Conservation (phyloP, 30 jellyfish, hydroid and myxozoan genomes). For the Aurelia coerulea region DNA sequence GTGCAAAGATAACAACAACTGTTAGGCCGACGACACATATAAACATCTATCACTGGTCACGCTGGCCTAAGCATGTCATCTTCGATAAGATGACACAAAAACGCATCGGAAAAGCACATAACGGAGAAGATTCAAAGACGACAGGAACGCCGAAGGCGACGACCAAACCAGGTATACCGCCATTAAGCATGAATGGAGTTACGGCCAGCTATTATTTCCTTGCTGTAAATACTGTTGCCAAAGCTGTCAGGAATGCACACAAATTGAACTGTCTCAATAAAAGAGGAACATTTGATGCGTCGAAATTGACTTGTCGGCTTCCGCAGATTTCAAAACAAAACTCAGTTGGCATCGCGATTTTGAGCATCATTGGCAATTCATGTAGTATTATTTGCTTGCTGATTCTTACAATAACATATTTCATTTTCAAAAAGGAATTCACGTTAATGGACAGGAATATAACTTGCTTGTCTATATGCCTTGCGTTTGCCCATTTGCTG, state of each 20-base stretch:
- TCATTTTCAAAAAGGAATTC: background rate
- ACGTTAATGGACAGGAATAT: conserved; percentile 1
- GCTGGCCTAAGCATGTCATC: too few species aligned
- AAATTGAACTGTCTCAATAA: background rate
- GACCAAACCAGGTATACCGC: background rate
- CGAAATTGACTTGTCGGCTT: background rate
- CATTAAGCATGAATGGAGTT: background rate
- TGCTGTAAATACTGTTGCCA: conserved; percentile 5
- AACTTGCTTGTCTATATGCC: background rate
- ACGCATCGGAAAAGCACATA: too few species aligned
- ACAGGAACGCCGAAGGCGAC: background rate
- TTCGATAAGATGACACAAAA: too few species aligned
- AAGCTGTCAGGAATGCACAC: conserved; percentile 2
- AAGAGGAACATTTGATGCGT: background rate
- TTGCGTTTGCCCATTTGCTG: conserved; percentile 9
- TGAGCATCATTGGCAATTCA: conserved; percentile 13
- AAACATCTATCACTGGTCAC: too few species aligned
- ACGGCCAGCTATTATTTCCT: conserved; percentile 1
- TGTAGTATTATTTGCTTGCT: background rate
- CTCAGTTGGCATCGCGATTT: background rate
- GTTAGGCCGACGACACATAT: too few species aligned
- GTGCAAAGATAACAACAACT: too few species aligned
- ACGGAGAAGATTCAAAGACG: too few species aligned
- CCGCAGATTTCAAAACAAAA: background rate
- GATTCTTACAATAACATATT: background rate